Base-by-base conservation (phyloP, 2,888 invertebrate genomes). In the Scaptomyza cyrtandrae region DNA sequence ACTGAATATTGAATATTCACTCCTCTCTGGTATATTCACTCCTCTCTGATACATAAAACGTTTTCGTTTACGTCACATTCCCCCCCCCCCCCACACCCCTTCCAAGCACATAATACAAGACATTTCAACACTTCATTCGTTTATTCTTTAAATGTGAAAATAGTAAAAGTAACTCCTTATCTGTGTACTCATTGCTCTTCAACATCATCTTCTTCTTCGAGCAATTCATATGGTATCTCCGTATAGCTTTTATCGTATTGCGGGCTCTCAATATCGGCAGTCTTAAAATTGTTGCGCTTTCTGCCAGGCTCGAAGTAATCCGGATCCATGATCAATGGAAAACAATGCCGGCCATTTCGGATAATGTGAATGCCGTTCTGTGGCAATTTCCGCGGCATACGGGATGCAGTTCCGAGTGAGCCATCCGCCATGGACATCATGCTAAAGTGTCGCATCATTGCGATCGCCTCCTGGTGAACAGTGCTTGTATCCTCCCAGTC, bases 391-490 rank as follows among this genome's bases (percentile, higher is more conserved):
- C 2, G 24, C 6, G 58, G 33, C 11, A 79, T 73, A 19, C 60
- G 56, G 5, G 77, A 61, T 0, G 74, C 43, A 5, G 44, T 7
- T 10, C 29, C 6, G 9, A 70, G 1, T 0, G 49, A 3, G 1
- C 63, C 61, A 16, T 41, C 59, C 3, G 59, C 45, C 71, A 89
- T 86, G 3, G 86, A 81, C n/a, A 71, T 80, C 43, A 88, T 62
- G 3, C 90, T 90, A 35, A 81, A 75, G 49, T 86, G 83, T 1
- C 91, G 79, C 88, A 91, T 90, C 78, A 91, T 80, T 0, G 88
- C 88, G 3, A 91, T 53, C 0, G 88, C 86, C 77, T 91, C 91
- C 6, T 50, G 64, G 29, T 91, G 91, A 1, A 80, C 60, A 1
- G 79, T 85, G n/a, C 78, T 79, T 7, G 57, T 66, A 16, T 88